Evolutionary conservation across 2,797 vertebrate species (phyloP), one percentile per base, ranked within the genome.

Genomic region (Lagorchestes hirsutus): DNA sequence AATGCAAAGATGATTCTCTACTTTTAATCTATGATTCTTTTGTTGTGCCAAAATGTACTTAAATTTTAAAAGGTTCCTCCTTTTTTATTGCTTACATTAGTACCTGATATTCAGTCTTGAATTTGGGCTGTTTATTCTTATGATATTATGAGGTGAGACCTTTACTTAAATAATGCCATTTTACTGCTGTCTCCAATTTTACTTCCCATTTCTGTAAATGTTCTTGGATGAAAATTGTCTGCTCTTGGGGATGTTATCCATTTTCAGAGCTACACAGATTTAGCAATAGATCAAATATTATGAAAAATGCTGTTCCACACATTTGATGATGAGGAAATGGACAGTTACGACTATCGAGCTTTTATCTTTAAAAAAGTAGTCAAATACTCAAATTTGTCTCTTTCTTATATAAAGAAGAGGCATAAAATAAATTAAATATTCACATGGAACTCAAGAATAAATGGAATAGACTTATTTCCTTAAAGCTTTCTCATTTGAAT

Each of bases 1-100:
- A 90, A 90, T 54, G 94, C 94, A 97, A 95, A 24, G 95, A 54
- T 96, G 40, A 96, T 97, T 98, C 98, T 98, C 74, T 96, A 96
- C 97, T 98, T 94, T 0, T 0, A 94, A 93, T 56, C 97, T 96
- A 92, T 90, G 12, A 67, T 82, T 8, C 93, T 82, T 46, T 82
- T 82, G 40, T 24, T 82, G 22, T 24, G 74, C 40, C 74, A 82
- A 82, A 82, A 82, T 82, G 18, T 46, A 46, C 40, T 82, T 82
- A 46, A 40, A 82, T 82, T 82, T 82, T 82, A 82, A 82, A 82
- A 46, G 74, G 18, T 40, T 46, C 22, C 31, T 31, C 74, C 40
- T 27, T 82, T 74, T 82, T 55, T 5, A 90, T 94, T 92, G 18
- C 96, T 98, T 97, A 97, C 97, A 98, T 90, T 95, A 92, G 5